Conservation (phyloP, 2,797 vertebrate genomes). For the Columba guinea region DNA sequence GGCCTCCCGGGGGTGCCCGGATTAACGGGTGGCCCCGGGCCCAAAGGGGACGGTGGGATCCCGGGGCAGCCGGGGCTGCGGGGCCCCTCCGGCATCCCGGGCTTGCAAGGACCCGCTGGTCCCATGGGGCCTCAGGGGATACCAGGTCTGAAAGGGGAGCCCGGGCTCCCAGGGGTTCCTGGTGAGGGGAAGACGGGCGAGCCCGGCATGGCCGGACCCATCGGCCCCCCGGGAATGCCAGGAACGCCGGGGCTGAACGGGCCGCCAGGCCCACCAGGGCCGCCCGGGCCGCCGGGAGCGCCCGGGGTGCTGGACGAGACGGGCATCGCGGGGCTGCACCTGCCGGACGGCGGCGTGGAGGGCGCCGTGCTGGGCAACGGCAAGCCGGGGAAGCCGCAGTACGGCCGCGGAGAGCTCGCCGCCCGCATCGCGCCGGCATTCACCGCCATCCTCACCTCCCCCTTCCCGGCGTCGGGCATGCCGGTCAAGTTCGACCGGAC, state of each 20-base stretch:
- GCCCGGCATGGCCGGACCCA: slow-evolving; percentile 87
- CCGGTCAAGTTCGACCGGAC: slow-evolving; percentile 98
- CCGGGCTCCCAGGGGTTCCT: slow-evolving; percentile 85
- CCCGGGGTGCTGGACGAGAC: slow-evolving; percentile 85
- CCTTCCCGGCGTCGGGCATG: slow-evolving; percentile 95
- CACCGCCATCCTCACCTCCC: slow-evolving; percentile 93
- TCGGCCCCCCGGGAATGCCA: slow-evolving; percentile 89
- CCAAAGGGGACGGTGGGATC: slow-evolving; percentile 90
- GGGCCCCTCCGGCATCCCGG: slow-evolving; percentile 95
- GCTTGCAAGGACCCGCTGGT: slow-evolving; percentile 91
- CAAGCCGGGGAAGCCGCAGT: slow-evolving; percentile 85
- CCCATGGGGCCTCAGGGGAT: slow-evolving; percentile 94
- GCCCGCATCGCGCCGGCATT: slow-evolving; percentile 90
- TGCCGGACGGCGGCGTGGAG: slow-evolving; percentile 84
- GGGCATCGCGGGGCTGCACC: slow-evolving; percentile 85
- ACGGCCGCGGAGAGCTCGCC: slow-evolving; percentile 86
- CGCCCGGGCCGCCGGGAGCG: slow-evolving; percentile 89
- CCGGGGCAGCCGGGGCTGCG: slow-evolving; percentile 89
- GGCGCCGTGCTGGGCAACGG: slow-evolving; percentile 86
- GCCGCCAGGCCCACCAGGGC: slow-evolving; percentile 85
- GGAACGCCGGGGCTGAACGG: slow-evolving; percentile 88
- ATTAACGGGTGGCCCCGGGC: slow-evolving; percentile 80
- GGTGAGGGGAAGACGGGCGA: slow-evolving; percentile 87
- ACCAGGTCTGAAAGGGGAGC: slow-evolving; percentile 90
- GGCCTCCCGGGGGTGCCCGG: slow-evolving; percentile 93